phyloP scores from a whole-genome alignment of 2,888 invertebrate genomes.

The Mylabris sibirica region DNA sequence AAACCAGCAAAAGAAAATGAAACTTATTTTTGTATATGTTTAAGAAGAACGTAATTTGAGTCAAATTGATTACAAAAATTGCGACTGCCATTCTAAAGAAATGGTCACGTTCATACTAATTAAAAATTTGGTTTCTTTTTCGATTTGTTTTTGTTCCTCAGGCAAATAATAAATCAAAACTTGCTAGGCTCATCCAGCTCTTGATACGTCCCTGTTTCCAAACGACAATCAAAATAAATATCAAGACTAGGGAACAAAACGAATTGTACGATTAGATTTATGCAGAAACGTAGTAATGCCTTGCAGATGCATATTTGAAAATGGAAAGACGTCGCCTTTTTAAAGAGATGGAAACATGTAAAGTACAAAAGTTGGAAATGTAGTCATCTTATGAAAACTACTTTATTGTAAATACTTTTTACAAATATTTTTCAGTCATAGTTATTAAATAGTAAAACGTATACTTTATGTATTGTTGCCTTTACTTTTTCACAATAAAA shows the following conservation, averaged over 20 bases:
- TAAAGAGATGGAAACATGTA: background rate
- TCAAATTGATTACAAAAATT: too few relatives aligned
- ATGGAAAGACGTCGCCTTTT: background rate
- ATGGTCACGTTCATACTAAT: too few relatives aligned
- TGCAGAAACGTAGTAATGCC: conserved; percentile 17
- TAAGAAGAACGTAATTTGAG: too few relatives aligned
- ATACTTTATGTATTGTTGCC: background rate
- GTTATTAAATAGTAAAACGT: background rate
- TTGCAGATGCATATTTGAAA: background rate
- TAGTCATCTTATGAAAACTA: background rate
- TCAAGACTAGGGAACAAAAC: too few relatives aligned
- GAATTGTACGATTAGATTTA: conserved; percentile 28
- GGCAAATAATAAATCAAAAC: too few relatives aligned
- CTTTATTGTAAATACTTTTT: background rate
- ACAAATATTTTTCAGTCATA: background rate
- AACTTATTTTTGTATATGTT: too few relatives aligned
- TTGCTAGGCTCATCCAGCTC: too few relatives aligned
- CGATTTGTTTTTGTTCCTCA: too few relatives aligned
- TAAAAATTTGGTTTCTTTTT: too few relatives aligned
- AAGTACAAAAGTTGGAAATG: background rate
- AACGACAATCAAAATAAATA: too few relatives aligned
- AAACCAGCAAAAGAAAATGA: too few relatives aligned
- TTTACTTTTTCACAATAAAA: background rate
- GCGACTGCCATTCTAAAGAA: too few relatives aligned
- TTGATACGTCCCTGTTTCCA: background rate